These are phyloP conservation scores for Hypocryptadius cinnamomeus DNA, from an alignment of 2,113 vertebrate species.

Conservation along the genomic window DNA sequence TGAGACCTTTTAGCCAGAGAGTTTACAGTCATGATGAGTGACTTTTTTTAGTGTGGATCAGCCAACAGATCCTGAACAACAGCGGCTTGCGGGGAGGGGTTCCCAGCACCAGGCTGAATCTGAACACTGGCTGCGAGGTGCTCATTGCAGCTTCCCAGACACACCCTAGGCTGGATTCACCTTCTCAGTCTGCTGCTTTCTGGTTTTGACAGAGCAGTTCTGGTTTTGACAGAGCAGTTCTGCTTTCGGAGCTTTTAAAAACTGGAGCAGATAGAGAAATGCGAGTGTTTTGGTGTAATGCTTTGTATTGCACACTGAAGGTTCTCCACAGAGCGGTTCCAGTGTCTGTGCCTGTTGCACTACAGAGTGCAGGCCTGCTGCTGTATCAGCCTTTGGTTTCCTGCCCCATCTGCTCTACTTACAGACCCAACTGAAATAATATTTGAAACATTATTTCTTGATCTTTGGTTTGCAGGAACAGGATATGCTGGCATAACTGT, in stretches of 20 bases:
- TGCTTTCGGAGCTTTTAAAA: not conserved
- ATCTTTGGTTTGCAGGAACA: slow-evolving; percentile 22
- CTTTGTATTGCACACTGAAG: not conserved
- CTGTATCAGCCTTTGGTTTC: not conserved
- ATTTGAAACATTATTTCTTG: not conserved
- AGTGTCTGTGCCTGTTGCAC: not conserved
- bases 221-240: not conserved
- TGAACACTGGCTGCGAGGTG: not conserved
- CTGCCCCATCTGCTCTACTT: not conserved
- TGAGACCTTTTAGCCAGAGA: not conserved
- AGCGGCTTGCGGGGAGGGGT: rapidly evolving
- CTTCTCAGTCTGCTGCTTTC: not conserved
- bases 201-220: not conserved
- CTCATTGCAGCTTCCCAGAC: not conserved
- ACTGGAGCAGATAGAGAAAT: not conserved
- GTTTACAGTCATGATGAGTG: not conserved
- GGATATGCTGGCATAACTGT: slow-evolving; percentile 35
- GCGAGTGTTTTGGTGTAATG: not conserved
- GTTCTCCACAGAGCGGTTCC: not conserved
- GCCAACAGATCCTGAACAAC: not conserved
- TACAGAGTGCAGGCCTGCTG: not conserved
- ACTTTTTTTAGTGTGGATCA: not conserved
- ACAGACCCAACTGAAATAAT: slow-evolving; percentile 3
- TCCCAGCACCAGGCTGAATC: not conserved
- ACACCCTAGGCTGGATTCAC: not conserved